phyloP scores from a whole-genome alignment of 1,140 invertebrate genomes.

The Dermatophagoides farinae region DNA sequence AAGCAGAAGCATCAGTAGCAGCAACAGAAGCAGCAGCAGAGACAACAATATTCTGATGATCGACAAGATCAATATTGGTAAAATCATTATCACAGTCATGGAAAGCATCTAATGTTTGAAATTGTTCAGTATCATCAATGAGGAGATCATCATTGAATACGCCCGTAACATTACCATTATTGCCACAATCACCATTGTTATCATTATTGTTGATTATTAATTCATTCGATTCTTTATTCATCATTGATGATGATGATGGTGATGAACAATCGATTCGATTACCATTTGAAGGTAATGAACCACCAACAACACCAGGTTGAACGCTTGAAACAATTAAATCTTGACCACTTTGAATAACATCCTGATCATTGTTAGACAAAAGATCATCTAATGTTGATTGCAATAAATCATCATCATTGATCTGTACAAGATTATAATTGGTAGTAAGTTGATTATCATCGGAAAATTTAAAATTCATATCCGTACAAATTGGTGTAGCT shows the following conservation, averaged over 20 bases:
- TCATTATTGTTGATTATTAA: neutral
- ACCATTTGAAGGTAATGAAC: neutral
- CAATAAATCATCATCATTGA: neutral
- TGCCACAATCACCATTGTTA: neutral
- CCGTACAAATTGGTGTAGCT: constrained; percentile 15
- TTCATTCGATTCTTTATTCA: constrained; percentile 6
- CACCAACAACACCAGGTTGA: neutral
- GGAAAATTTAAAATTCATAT: neutral
- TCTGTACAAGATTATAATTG: neutral
- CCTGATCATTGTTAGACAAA: neutral
- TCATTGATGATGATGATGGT: neutral
- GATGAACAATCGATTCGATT: neutral
- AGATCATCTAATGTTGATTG: neutral
- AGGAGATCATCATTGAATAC: constrained; percentile 10
- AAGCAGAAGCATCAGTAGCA: too few species aligned
- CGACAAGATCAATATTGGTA: constrained; percentile 19
- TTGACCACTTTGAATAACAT: constrained; percentile 14
- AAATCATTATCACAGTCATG: constrained; percentile 22
- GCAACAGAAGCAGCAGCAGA: too few species aligned
- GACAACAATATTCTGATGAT: constrained; percentile 14
- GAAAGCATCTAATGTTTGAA: constrained; percentile 21
- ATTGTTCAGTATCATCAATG: constrained; percentile 16
- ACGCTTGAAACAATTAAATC: constrained; percentile 15
- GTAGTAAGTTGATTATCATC: neutral
- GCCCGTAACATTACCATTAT: constrained; percentile 4